Conservation (phyloP, 2,888 invertebrate species). For the Bellardia bayeri region DNA sequence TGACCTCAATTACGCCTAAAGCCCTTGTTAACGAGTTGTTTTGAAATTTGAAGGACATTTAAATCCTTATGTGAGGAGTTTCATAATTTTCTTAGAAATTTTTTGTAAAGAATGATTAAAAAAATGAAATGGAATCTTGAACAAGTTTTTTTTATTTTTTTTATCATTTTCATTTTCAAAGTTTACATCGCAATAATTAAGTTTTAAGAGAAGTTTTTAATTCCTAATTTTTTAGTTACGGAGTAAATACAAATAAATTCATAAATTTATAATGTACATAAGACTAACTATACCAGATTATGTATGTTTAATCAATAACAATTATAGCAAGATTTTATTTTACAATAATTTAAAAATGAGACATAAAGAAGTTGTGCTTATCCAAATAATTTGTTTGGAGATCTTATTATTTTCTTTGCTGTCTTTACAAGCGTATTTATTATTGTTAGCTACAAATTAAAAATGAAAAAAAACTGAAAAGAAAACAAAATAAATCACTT, state of each 20-base stretch:
- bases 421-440: conserved; percentile 23
- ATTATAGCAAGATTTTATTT: conserved; percentile 31
- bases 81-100: no score
- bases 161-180: conserved; percentile 44
- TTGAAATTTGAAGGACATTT: no score
- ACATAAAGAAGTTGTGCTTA: not conserved
- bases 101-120: no score
- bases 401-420: conserved; percentile 10
- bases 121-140: no score
- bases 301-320: conserved; percentile 24
- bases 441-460: conserved; percentile 49
- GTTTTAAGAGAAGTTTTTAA: conserved; percentile 12
- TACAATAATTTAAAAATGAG: not conserved
- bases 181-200: not conserved
- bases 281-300: not conserved
- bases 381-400: conserved; percentile 23
- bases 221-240: not conserved
- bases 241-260: not conserved
- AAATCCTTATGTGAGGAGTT: no score
- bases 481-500: not conserved
- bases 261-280: conserved; percentile 2
- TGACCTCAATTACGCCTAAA: no score
- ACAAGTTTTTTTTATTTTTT: not conserved
- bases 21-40: no score
- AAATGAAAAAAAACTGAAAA: not conserved